Base-by-base conservation (phyloP, 2,888 invertebrate species). In the Lycia hirtaria region DNA sequence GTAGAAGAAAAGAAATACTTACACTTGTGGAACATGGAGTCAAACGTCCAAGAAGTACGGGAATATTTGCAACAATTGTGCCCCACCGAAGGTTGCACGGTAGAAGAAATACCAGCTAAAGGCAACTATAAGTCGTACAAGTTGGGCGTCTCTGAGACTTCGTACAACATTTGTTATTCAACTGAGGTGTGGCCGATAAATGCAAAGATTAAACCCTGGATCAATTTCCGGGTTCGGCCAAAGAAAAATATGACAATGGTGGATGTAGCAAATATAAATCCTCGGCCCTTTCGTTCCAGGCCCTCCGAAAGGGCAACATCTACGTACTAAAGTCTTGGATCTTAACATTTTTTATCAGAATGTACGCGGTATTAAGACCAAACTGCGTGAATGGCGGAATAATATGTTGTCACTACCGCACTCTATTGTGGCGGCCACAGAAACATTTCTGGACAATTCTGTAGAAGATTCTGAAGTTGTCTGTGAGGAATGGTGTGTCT, bases 11-110 rank as follows among this genome's bases (percentile, higher is more conserved):
- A 15, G 20, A 37, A n/a, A 37, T 37, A 37, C n/a, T n/a, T 37
- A 20, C 37, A 37, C n/a, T 19, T 37, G 10, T 37, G 37, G 37
- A 37, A 37, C 20, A 37, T 37, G 37, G 37, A 14, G 4, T 37
- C 37, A 7, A n/a, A 20, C n/a, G n/a, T 37, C 5, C 10, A 37
- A 20, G 37, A 37, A 5, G 37, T 37, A 4, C 37, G 37, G 3
- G 19, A 19, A 10, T 37, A 37, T 20, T 20, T 37, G n/a, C 37
- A 15, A 7, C 37, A 37, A 19, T 6, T 37, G 3, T 37, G 37
- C 19, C 7, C 14, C 19, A 15, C 10, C 12, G 37, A 37, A 37
- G 4, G 6, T 7, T 37, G 37, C 19, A 19, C 37, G 2, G 37
- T 37, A 5, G 37, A 37, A 15, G 20, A 37, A 20, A 9, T 37